phyloP scores from a whole-genome alignment of 2,888 invertebrate species.

The Axea sp. region DNA sequence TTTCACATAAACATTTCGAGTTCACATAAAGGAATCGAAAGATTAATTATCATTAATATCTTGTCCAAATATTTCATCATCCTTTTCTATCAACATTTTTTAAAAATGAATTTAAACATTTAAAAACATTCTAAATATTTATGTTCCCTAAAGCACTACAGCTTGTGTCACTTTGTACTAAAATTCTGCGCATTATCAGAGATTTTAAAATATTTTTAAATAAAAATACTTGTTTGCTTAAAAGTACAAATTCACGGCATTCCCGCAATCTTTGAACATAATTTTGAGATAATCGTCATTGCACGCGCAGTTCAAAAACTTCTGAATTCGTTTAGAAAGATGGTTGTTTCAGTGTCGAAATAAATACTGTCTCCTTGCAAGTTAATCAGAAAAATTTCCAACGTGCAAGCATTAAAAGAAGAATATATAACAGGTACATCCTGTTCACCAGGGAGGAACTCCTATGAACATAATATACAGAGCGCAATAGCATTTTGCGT shows the following conservation, averaged over 20 bases:
- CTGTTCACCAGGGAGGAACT: slow-evolving; percentile 8
- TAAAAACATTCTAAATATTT: no score
- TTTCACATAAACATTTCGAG: no score
- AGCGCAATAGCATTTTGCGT: slow-evolving; percentile 42
- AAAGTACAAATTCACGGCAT: slow-evolving; percentile 5
- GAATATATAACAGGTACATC: slow-evolving; percentile 23
- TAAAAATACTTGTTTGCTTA: not conserved
- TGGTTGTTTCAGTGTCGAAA: not conserved
- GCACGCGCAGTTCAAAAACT: not conserved
- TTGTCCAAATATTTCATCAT: no score
- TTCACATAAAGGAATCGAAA: no score
- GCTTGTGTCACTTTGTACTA: no score
- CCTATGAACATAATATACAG: slow-evolving; percentile 12
- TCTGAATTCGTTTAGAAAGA: slow-evolving; percentile 6
- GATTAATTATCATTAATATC: no score
- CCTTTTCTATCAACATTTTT: no score
- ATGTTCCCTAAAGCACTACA: no score
- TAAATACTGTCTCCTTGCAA: slow-evolving; percentile 22
- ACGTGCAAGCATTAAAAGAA: slow-evolving; percentile 24
- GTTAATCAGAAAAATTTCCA: slow-evolving; percentile 37
- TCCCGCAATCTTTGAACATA: slow-evolving; percentile 1
- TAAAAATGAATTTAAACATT: no score
- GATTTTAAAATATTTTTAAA: slow-evolving; percentile 3
- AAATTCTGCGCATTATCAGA: not conserved
- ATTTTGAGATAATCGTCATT: not conserved